Evolutionary conservation across 1,140 invertebrate genomes (phyloP), one percentile per base, ranked within the genome.

Genomic region (Diabrotica virgifera): DNA sequence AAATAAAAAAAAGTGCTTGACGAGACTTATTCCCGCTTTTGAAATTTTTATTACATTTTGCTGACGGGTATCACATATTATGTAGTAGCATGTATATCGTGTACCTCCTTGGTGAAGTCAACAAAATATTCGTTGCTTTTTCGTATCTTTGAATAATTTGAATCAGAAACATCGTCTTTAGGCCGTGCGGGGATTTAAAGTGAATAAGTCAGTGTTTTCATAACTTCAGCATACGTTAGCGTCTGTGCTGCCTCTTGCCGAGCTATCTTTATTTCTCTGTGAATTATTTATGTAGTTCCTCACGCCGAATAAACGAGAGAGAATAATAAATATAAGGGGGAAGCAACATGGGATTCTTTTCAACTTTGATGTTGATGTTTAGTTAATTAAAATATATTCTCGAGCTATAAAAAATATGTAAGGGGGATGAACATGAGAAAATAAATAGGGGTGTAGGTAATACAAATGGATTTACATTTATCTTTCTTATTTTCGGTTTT

Each of bases 311-410:
- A 46, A 46, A 46, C 40, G 40, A 46, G 5, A 46, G n/a, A 46
- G 40, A 46, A 46, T 46, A 46, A 46, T 46, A 46, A 46, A 46
- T 46, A 46, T 46, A 46, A 46, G n/a, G n/a, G 40, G n/a, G 40
- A 46, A 46, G 40, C 40, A 46, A 46, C 40, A 46, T 46, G 40
- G n/a, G 5, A 46, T 46, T 46, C n/a, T n/a, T 46, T 46, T n/a
- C 8, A 46, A 46, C 40, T 46, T 46, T 46, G 40, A 46, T 46
- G 40, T 46, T 46, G 40, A 46, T 46, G 40, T 46, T 46, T n/a
- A 46, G 40, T 46, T 46, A 46, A 46, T 46, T 46, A 46, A 46
- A 46, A 46, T 46, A 46, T 46, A 46, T 24, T 24, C 4, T 24
- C 24, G 24, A 24, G 24, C 24, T 24, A 24, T 24, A 24, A 24